phyloP scores from a whole-genome alignment of 2,888 invertebrate genomes.

The Diloba caeruleocephala region DNA sequence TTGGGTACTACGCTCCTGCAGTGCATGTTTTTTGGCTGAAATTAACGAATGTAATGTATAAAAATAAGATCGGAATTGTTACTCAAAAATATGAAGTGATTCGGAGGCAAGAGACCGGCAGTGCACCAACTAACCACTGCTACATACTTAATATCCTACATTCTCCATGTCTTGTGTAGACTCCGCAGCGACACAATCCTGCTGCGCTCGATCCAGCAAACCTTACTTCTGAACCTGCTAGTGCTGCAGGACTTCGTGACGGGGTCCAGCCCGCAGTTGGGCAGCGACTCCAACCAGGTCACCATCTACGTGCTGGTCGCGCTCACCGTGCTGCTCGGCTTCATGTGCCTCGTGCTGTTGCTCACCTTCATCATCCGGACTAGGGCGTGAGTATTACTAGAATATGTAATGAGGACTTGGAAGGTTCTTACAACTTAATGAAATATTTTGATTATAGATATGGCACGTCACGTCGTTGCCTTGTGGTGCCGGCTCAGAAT shows the following conservation, averaged over 20 bases:
- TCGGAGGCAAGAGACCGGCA: too few relatives aligned
- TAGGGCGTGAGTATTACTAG: conserved; percentile 81
- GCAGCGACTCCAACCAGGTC: conserved; percentile 69
- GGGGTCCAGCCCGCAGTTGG: conserved; percentile 62
- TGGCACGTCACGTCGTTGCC: too few relatives aligned
- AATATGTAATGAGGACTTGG: too few relatives aligned
- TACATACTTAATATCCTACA: not conserved
- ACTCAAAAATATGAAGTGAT: too few relatives aligned
- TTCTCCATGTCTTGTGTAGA: conserved; percentile 57
- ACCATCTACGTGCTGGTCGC: conserved; percentile 88
- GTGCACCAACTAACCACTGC: not conserved
- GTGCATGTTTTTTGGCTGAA: too few relatives aligned
- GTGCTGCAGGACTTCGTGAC: conserved; percentile 84
- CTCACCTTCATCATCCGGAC: conserved; percentile 88
- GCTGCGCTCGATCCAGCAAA: conserved; percentile 75
- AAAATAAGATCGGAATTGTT: too few relatives aligned
- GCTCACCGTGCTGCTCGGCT: conserved; percentile 84
- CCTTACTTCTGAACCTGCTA: conserved; percentile 71
- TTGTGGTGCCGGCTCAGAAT: too few relatives aligned
- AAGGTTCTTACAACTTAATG: too few relatives aligned
- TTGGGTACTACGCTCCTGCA: too few relatives aligned
- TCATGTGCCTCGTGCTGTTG: conserved; percentile 82
- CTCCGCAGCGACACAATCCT: conserved; percentile 82
- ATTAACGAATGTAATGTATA: too few relatives aligned
- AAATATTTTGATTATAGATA: too few relatives aligned